These are phyloP conservation scores for Euthynnus affinis DNA, from an alignment of 2,797 vertebrate species.

Conservation along the genomic window DNA sequence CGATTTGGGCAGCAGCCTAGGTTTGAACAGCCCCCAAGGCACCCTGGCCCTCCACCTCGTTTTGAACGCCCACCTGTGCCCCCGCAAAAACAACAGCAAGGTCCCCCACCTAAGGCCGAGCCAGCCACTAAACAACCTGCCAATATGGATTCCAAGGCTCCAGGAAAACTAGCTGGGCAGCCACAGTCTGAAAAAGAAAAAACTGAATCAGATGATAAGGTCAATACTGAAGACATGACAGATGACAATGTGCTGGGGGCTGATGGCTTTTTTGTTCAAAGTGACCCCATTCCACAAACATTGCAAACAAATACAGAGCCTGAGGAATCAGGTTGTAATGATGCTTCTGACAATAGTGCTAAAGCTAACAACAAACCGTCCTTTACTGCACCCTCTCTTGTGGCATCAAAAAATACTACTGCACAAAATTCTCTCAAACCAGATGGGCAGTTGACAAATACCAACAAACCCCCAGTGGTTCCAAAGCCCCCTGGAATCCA, in stretches of 20 bases:
- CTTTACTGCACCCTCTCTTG: conserved; percentile 28
- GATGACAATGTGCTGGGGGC: conserved; percentile 80
- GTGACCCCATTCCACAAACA: conserved; percentile 87
- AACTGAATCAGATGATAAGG: conserved; percentile 20
- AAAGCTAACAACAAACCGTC: conserved; percentile 60
- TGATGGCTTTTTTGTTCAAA: conserved; percentile 84
- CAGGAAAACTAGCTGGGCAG: conserved; percentile 33
- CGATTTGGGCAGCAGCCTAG: conserved; percentile 73
- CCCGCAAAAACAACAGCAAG: conserved; percentile 58
- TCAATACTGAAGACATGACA: conserved; percentile 69
- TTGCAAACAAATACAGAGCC: conserved; percentile 29
- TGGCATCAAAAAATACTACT: conserved; percentile 34
- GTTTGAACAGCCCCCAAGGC: conserved; percentile 73
- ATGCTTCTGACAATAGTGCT: conserved; percentile 25
- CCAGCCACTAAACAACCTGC: conserved; percentile 33
- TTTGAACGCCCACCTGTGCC: conserved; percentile 75
- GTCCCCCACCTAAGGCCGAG: conserved; percentile 56
- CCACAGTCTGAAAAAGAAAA: conserved; percentile 57
- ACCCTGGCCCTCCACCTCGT: conserved; percentile 43
- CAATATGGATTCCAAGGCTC: conserved; percentile 54
- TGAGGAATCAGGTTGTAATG: conserved; percentile 28
- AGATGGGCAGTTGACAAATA: conserved; percentile 50
- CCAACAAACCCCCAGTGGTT: conserved; percentile 40
- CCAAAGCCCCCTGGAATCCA: conserved; percentile 52
- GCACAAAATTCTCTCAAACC: conserved; percentile 60